A percentile compares a stretch with the other conserved stretches of the same genome.
These are phyloP conservation scores for Podargus strigoides DNA, from an alignment of 2,797 vertebrate genomes.

Conservation along the genomic window DNA sequence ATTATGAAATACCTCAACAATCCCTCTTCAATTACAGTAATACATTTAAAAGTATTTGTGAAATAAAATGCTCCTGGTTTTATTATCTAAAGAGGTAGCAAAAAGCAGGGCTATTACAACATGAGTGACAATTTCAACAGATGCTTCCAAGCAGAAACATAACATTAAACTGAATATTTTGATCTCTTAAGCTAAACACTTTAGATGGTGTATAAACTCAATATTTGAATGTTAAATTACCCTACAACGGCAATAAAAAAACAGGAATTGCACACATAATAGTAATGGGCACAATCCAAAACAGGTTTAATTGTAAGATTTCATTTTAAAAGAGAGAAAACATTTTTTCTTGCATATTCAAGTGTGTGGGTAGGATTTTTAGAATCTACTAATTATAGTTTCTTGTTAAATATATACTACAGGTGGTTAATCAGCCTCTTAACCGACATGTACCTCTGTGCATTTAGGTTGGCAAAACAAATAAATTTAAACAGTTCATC, in stretches of 20 bases:
- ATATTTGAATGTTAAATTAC: background rate
- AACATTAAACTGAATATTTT: background rate
- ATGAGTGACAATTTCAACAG: background rate
- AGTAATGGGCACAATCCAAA: background rate
- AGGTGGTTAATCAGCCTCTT: background rate
- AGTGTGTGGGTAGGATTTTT: background rate
- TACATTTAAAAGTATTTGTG: background rate
- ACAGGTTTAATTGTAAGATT: background rate
- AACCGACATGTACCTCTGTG: background rate
- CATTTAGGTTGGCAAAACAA: background rate
- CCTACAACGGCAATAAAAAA: background rate
- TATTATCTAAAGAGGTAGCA: background rate
- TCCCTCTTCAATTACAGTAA: background rate
- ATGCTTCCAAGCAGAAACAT: background rate
- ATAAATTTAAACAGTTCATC: background rate
- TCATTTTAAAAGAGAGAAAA: background rate
- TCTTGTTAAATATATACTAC: background rate
- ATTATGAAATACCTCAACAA: background rate
- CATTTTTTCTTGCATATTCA: accelerated
- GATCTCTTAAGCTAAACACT: background rate
- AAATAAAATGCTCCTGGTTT: background rate
- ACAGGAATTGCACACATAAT: background rate
- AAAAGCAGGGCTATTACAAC: background rate
- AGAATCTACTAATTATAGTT: background rate
- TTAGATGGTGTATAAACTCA: background rate